A percentile compares a stretch with the other conserved stretches of the same genome.
These are phyloP conservation scores for Ceuthmochares aereus DNA, from an alignment of 2,113 vertebrate genomes.

Conservation along the genomic window DNA sequence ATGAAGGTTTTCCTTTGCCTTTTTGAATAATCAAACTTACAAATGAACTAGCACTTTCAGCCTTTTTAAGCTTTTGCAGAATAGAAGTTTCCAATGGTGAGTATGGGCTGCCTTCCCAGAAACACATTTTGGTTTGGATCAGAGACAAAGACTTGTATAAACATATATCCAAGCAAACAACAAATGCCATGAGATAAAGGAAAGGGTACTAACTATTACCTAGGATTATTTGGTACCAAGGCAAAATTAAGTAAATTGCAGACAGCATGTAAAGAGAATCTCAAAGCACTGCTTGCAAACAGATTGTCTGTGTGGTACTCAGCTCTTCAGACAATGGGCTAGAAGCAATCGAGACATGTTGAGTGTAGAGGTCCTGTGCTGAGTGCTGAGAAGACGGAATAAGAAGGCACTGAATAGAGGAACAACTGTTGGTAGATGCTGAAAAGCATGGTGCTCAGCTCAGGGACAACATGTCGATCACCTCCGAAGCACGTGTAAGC, in stretches of 20 bases:
- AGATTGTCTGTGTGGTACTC: accelerated
- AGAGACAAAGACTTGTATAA: not conserved
- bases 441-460: not conserved
- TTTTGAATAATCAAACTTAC: not conserved
- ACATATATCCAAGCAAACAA: not conserved
- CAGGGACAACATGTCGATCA: not conserved
- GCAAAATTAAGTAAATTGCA: not conserved
- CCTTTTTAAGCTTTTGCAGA: not conserved
- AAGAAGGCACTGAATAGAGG: not conserved
- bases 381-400: accelerated
- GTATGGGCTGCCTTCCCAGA: not conserved
- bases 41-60: not conserved
- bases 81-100: not conserved
- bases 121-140: not conserved
- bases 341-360: accelerated
- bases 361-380: accelerated
- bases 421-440: not conserved
- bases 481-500: accelerated
- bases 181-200: not conserved
- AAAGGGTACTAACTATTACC: not conserved
- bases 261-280: not conserved
- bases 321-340: not conserved
- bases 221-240: not conserved
- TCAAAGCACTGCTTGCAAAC: not conserved
- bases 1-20: not conserved